Evolutionary conservation across 2,888 invertebrate species (phyloP), one percentile per base, ranked within the genome.

Genomic region (Cheilosia scutellata): DNA sequence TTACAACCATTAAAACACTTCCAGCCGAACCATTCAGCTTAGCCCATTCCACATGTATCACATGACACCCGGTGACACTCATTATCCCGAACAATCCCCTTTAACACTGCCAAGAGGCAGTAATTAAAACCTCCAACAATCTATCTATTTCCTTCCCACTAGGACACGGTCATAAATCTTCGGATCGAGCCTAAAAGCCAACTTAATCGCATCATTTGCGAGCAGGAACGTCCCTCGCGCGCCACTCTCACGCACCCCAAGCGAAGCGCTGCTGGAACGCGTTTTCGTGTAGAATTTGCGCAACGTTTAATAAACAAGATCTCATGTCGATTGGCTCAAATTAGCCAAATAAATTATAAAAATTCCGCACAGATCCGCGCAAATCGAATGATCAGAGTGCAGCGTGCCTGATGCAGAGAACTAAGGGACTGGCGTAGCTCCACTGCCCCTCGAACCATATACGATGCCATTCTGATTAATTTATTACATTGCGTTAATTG

Each of bases 281-380:
- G 88, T 83, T 88, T 88, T 89, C 88, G 87, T 89, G 89, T 89
- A 88, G 89, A 88, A 89, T 89, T 89, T 89, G 89, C 88, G 88
- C 89, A 91, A 89, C 91, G 91, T 90, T 91, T 91, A 91, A 90
- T 91, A 91, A 91, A 91, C 91, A 91, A 91, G 91, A 91, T 91
- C 90, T 89, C 91, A 90, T 90, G 90, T 91, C 91, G 91, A 90
- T 91, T 91, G 90, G 89, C 90, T 88, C 91, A 91, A 91, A 91
- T 91, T 91, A 91, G 90, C 90, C 89, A 90, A 90, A 91, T 91
- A 91, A 91, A 91, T 91, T 91, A 91, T 90, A 89, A 87, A 87
- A 87, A 84, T 87, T 84, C 70, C 68, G 47, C 76, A 80, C 62
- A 68, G 72, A 80, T 74, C 70, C 53, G 51, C 51, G 51, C 68